phyloP scores from a whole-genome alignment of 1,140 invertebrate genomes.

The Campoletis sonorensis region DNA sequence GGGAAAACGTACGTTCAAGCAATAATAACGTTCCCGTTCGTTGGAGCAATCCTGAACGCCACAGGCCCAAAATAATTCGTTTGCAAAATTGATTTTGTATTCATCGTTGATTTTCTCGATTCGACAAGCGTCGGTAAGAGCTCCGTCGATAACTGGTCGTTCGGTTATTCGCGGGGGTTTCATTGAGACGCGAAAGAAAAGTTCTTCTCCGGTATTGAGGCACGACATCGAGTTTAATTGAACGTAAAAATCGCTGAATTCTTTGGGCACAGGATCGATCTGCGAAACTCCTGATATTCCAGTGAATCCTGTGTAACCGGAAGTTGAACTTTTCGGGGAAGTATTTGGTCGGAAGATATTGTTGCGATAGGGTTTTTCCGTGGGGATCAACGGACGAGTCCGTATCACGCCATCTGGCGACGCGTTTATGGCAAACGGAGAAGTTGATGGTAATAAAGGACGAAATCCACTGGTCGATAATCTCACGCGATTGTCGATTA shows the following conservation, averaged over 20 bases:
- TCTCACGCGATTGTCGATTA: slow-evolving; percentile 62
- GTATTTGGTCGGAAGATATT: slow-evolving; percentile 18
- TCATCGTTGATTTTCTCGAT: slow-evolving; percentile 55
- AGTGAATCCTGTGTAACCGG: not conserved
- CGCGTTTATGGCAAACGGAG: not conserved
- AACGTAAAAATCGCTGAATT: slow-evolving; percentile 29
- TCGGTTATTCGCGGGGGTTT: slow-evolving; percentile 44
- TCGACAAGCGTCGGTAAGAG: slow-evolving; percentile 55
- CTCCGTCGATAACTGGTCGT: slow-evolving; percentile 62
- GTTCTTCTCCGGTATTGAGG: slow-evolving; percentile 57
- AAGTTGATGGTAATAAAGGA: slow-evolving; percentile 19
- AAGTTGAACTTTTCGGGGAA: not conserved
- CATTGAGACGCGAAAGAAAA: slow-evolving; percentile 63
- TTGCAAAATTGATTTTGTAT: slow-evolving; percentile 63
- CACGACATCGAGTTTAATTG: slow-evolving; percentile 62
- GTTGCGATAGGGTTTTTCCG: not conserved
- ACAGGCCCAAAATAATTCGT: slow-evolving; percentile 64
- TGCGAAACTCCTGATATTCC: slow-evolving; percentile 3
- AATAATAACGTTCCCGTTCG: slow-evolving; percentile 67
- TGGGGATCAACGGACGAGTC: slow-evolving; percentile 33
- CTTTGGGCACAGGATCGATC: slow-evolving; percentile 23
- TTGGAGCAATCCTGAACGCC: slow-evolving; percentile 67
- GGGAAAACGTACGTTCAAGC: slow-evolving; percentile 80
- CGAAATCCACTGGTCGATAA: slow-evolving; percentile 33
- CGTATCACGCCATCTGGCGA: slow-evolving; percentile 40